Evolutionary conservation across 2,888 invertebrate species (phyloP), one percentile per base, ranked within the genome.

Genomic region (Orchestes rusci): DNA sequence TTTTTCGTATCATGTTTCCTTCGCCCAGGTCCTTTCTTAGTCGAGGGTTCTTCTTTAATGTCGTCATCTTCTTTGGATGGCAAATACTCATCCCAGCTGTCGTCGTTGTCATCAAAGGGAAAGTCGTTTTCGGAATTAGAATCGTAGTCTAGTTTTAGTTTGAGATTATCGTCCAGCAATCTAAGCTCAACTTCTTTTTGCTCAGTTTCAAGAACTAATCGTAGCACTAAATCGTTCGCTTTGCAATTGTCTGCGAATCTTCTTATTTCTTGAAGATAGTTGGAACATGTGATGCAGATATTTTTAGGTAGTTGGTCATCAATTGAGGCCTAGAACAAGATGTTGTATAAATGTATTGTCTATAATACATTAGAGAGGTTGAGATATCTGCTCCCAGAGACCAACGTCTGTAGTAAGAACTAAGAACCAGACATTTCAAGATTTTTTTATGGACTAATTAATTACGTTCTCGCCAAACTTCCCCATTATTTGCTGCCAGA

Each of bases 291-390:
- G 12, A 46, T 30, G 31, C 55, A 56, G 13, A 56, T 18, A 45
- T 53, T 56, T 44, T 45, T 50, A 5, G 55, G 55, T n/a, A 56
- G 42, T 5, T 19, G 31, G 28, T 54, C 54, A n/a, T n/a, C n/a
- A n/a, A n/a, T n/a, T n/a, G n/a, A n/a, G n/a, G n/a, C n/a, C n/a
- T n/a, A n/a, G n/a, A n/a, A n/a, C n/a, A n/a, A n/a, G n/a, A n/a
- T n/a, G n/a, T n/a, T n/a, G n/a, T n/a, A n/a, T n/a, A n/a, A n/a
- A n/a, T n/a, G n/a, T n/a, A n/a, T n/a, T n/a, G n/a, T n/a, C n/a
- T n/a, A n/a, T n/a, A n/a, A n/a, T n/a, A n/a, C n/a, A n/a, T n/a
- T n/a, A n/a, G n/a, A n/a, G n/a, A n/a, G n/a, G n/a, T n/a, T n/a
- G n/a, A n/a, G n/a, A n/a, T n/a, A n/a, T n/a, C n/a, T n/a, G n/a